Base-by-base conservation (phyloP, 1,140 invertebrate genomes). In the Piezodorus guildinii region DNA sequence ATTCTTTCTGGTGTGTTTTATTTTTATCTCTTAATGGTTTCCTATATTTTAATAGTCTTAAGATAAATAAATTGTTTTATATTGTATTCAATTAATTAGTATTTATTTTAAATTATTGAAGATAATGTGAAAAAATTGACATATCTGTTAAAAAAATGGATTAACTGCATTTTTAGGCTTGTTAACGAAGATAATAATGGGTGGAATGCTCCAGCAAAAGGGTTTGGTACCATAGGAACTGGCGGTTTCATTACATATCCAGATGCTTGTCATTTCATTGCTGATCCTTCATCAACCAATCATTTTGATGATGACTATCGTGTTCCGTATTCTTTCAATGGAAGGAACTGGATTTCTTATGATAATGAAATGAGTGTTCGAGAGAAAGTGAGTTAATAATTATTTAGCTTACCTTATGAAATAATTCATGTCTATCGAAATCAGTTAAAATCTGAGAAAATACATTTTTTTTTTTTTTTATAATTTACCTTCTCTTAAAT, bases 331-430 rank as follows among this genome's bases (percentile, higher is more conserved):
- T 77, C 87, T 5, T 85, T 83, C 62, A 80, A 80, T 56, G 76
- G 79, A 43, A 75, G 77, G 6, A 87, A 94, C 71, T 97, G 94
- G 94, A 82, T 95, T 54, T 91, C 91, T 0, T 96, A 86, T 73
- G 94, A 96, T 67, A 82, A 91, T 72, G 74, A 78, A 5, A 71
- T 77, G 43, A 96, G 91, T 74, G 76, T 91, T 0, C 77, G 72
- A 61, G 81, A 81, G 69, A 94, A 94, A 75, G 83, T 84, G 74
- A 70, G 46, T 65, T 43, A 58, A 51, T 45, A 58, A 39, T 39
- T 39, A 43, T 39, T 17, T 34, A 30, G 2, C 8, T 58, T 21
- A 61, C 8, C 30, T 1, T 3, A 44, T 61, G 60, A 5, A 21
- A n/a, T 43, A 19, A 19, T 45, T 1, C 60, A 62, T 62, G 34